These are phyloP conservation scores for Meles meles DNA, from an alignment of 2,113 vertebrate species.

Conservation along the genomic window DNA sequence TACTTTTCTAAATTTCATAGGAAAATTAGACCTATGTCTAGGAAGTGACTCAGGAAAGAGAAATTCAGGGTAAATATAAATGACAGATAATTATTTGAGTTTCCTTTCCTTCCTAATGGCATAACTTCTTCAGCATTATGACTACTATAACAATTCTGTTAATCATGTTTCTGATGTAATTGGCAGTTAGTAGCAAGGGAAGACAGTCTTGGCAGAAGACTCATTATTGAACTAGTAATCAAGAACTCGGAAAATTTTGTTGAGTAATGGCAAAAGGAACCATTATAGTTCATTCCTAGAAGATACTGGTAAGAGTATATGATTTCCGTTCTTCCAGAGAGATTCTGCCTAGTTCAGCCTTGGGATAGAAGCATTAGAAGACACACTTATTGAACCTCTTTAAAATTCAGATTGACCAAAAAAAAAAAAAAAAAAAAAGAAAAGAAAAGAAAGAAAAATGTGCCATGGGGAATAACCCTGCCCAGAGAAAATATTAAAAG, in stretches of 20 bases:
- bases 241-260: not conserved
- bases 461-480: not conserved
- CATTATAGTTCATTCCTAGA: not conserved
- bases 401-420: not conserved
- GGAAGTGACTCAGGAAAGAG: not conserved
- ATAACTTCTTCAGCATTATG: not conserved
- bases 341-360: not conserved
- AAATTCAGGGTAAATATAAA: not conserved
- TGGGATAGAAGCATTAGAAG: not conserved
- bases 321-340: not conserved
- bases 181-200: not conserved
- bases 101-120: not conserved
- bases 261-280: not conserved
- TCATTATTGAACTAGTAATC: not conserved
- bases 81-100: not conserved
- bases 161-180: slow-evolving; percentile 1
- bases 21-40: not conserved
- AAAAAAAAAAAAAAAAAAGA: not conserved
- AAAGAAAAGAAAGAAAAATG: not conserved
- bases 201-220: not conserved
- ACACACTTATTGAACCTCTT: not conserved
- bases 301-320: not conserved
- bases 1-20: not conserved
- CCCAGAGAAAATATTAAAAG: slow-evolving; percentile 39
- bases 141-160: not conserved